Base-by-base conservation (phyloP, 2,888 invertebrate genomes). In the Synanthedon andrenaeformis region DNA sequence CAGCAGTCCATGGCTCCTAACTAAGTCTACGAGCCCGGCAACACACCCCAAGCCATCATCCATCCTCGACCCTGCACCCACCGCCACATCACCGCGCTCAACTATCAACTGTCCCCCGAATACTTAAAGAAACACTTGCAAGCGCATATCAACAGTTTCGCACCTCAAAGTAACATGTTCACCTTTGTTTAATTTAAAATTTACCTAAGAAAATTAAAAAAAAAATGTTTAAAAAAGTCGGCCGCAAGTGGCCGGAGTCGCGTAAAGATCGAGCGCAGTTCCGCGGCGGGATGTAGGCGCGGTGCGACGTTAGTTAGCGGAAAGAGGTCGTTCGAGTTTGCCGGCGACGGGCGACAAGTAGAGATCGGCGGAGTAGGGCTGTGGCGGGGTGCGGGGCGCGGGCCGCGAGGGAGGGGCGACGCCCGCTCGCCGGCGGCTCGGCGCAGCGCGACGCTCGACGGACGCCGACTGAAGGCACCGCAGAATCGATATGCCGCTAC, bases 391-490 rank as follows among this genome's bases (percentile, higher is more conserved):
- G 66, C 67, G 58, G 57, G 48, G 51, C 41, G 41, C 50, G 28
- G 53, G 51, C 67, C 65, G 74, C 67, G 70, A 61, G 72, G 65
- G 74, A 64, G 74, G 75, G 72, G 73, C 70, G 77, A 76, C 78
- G 81, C 79, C 79, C 78, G 81, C 82, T 77, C 80, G 77, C 74
- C 77, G 76, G 76, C 76, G 74, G 71, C 82, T 81, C 84, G 82
- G 84, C 85, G 84, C 85, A 82, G 81, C 85, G 81, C 84, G 84
- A 82, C 85, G 84, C 85, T 82, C 79, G 84, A 79, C 85, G 82
- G 80, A 79, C 83, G 84, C 80, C 86, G 84, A 84, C 86, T 85
- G 84, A 84, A 79, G 81, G 77, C 82, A 79, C 69, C 82, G 72
- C 74, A 78, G 82, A 84, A 85, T 86, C 86, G 84, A 86, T 85